Conservation (phyloP, 2,888 invertebrate species). For the Macaria notata region DNA sequence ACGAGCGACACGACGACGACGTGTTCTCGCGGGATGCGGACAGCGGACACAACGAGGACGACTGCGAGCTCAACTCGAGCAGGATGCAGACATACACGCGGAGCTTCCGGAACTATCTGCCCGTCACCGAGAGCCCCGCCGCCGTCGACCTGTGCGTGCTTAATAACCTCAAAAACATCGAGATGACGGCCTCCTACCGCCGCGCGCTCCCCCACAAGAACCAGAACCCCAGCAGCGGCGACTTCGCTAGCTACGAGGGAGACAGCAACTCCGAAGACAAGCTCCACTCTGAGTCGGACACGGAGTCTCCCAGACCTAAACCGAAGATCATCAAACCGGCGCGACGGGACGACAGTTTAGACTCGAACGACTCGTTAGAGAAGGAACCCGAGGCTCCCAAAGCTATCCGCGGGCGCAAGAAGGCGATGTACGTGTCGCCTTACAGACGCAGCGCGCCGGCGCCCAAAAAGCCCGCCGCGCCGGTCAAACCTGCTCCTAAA, state of each 20-base stretch:
- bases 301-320: slow-evolving; percentile 67
- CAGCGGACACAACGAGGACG: slow-evolving; percentile 88
- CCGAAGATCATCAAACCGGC: slow-evolving; percentile 84
- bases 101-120: slow-evolving; percentile 74
- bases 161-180: slow-evolving; percentile 75
- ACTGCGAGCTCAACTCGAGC: slow-evolving; percentile 84
- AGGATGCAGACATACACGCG: slow-evolving; percentile 83
- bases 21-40: slow-evolving; percentile 66
- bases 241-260: slow-evolving; percentile 79
- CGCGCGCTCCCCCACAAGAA: slow-evolving; percentile 46
- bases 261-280: slow-evolving; percentile 83
- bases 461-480: slow-evolving; percentile 53
- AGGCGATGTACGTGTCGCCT: slow-evolving; percentile 85
- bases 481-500: slow-evolving; percentile 45
- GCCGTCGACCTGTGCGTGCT: slow-evolving; percentile 72
- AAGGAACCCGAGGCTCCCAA: slow-evolving; percentile 76
- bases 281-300: slow-evolving; percentile 71
- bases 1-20: slow-evolving; percentile 59
- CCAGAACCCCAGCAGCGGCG: slow-evolving; percentile 62
- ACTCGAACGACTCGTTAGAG: slow-evolving; percentile 72
- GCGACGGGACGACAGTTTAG: slow-evolving; percentile 65
- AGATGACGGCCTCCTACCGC: slow-evolving; percentile 66
- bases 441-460: slow-evolving; percentile 68
- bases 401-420: slow-evolving; percentile 85
- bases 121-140: slow-evolving; percentile 73